A percentile compares a stretch with the other conserved stretches of the same genome.
phyloP scores from a whole-genome alignment of 2,797 vertebrate species.

The Anomalospiza imberbis region DNA sequence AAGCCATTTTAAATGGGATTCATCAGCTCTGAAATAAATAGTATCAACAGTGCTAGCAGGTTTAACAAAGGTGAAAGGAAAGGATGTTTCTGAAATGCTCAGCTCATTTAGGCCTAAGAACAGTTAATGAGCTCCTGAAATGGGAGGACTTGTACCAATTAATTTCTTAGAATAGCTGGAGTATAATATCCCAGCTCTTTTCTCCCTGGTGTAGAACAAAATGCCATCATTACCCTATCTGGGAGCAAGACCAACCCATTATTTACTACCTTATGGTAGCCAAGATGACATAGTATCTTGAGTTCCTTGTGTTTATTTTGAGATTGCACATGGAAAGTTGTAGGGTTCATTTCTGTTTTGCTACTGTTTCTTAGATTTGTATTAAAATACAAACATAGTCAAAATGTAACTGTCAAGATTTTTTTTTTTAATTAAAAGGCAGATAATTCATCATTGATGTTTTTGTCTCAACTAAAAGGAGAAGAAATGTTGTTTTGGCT shows the following conservation, averaged over 20 bases:
- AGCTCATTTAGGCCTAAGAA: conserved; percentile 24
- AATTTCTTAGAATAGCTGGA: conserved; percentile 36
- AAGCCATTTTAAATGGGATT: conserved; percentile 22
- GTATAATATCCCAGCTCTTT: background rate
- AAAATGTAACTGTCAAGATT: background rate
- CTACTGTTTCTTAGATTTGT: background rate
- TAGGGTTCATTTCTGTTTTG: background rate
- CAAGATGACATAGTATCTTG: background rate
- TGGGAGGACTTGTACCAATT: conserved; percentile 40
- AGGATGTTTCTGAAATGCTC: conserved; percentile 27
- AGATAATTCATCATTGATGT: background rate
- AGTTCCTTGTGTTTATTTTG: background rate
- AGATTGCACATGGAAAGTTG: conserved; percentile 9
- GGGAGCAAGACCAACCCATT: background rate
- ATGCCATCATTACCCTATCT: background rate
- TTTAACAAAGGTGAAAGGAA: conserved; percentile 38
- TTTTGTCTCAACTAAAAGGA: background rate
- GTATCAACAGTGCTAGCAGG: background rate
- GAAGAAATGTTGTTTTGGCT: background rate
- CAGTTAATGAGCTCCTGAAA: conserved; percentile 18
- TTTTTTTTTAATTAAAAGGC: background rate
- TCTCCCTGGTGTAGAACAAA: background rate
- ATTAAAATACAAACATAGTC: background rate
- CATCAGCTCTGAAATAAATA: conserved; percentile 13
- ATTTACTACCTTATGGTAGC: background rate